Evolutionary conservation across 2,113 vertebrate genomes (phyloP), one percentile per base, ranked within the genome.

Genomic region (Motacilla alba): DNA sequence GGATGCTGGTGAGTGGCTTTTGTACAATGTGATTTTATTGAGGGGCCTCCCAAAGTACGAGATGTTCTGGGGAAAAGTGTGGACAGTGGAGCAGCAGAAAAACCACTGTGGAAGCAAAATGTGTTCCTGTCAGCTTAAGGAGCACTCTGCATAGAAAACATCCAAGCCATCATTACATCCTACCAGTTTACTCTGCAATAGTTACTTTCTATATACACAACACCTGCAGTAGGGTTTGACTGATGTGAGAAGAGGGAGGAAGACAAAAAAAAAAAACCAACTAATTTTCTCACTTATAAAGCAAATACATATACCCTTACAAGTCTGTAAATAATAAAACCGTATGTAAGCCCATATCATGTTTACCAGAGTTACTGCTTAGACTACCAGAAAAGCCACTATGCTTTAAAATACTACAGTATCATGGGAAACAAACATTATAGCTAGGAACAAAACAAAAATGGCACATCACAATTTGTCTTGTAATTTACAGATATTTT

Each of bases 31-130:
- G 24, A 12, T 44, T 66, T 66, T 79, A 20, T 21, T 1, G 1
- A 52, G 27, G 2, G 6, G 3, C 2, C 7, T 76, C 55, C 13
- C 16, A 83, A 59, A 39, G 53, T 9, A 11, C 9, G 6, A 55
- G 15, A 20, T 9, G 5, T 22, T 9, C 18, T 82, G 31, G 9
- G 6, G 10, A 66, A 56, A 75, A 41, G 0, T 7, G 3, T 0
- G 0, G 3, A 28, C 6, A 31, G 11, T 37, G 15, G 10, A 80
- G 76, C 5, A 64, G 6, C 9, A 73, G 26, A 43, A 11, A 26
- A 67, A 64, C 6, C 2, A 5, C 5, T 5, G 2, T 2, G 1
- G 15, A 59, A 27, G 46, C 20, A 64, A 76, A 80, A 55, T 13
- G 0, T 43, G 4, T 6, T 76, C 17, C 31, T 37, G 0, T 16